A percentile compares a stretch with the other conserved stretches of the same genome.
phyloP scores from a whole-genome alignment of 2,113 vertebrate species.

The Eonycteris spelaea region DNA sequence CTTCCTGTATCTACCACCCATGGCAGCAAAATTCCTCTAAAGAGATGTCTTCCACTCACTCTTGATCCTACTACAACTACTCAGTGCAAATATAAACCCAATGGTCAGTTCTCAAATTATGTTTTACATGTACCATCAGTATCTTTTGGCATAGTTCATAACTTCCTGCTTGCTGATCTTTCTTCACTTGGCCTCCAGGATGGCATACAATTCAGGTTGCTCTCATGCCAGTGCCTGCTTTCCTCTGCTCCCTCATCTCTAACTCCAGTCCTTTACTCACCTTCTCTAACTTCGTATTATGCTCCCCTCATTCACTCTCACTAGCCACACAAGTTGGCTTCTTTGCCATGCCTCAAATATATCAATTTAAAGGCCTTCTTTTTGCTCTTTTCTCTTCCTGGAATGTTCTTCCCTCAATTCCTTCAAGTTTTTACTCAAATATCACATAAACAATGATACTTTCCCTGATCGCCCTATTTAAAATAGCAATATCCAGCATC shows the following conservation, averaged over 20 bases:
- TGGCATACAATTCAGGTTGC: neutral
- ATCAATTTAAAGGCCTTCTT: neutral
- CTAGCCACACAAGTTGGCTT: neutral
- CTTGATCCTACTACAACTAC: neutral
- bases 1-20: neutral
- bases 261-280: neutral
- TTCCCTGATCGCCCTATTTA: neutral
- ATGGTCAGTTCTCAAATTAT: neutral
- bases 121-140: neutral
- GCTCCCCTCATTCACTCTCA: neutral
- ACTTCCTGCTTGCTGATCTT: neutral
- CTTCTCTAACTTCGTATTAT: neutral
- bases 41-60: neutral
- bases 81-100: neutral
- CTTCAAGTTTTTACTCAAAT: constrained; percentile 11
- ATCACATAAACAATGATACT: neutral
- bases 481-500: neutral
- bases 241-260: neutral
- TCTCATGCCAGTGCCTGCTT: neutral
- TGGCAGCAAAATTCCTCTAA: neutral
- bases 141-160: neutral
- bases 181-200: neutral
- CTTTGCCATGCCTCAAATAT: neutral
- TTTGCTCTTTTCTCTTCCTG: neutral
- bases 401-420: neutral